Evolutionary conservation across 2,888 invertebrate genomes (phyloP), one percentile per base, ranked within the genome.

Genomic region (Drosophila borealis): DNA sequence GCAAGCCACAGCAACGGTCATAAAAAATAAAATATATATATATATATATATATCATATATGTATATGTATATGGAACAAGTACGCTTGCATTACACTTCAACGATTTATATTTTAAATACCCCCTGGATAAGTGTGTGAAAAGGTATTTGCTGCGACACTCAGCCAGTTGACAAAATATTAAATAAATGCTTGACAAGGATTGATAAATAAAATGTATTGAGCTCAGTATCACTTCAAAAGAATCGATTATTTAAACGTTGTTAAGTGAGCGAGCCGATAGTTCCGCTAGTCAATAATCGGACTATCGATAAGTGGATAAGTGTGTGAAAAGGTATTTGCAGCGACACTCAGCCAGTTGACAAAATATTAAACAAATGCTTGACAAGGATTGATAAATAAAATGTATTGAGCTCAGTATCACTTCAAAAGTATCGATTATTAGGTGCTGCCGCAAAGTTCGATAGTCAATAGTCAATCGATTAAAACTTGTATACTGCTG

Each of bases 31-130:
- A 50, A 51, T 13, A 44, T 75, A 51, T 59, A 44, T 42, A 53
- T 37, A 37, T 2, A 19, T 33, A 14, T 34, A 13, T 19, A 4
- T 17, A 14, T 67, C 50, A 48, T 33, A 13, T 44, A 37, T n/a
- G 36, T 13, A 10, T 14, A 1, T 41, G 17, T 51, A 51, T 13
- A 29, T 14, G 10, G 14, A 44, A 21, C 9, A 50, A 53, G 37
- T 37, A 29, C 53, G 25, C 68, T 55, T 74, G 57, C 72, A 73
- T 70, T 68, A 46, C 76, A 55, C 54, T 69, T 37, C 39, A 49
- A 42, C 41, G 29, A 63, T 75, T 63, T 69, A 54, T 54, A 44
- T 36, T 42, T 55, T 44, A 54, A 64, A 75, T 69, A 79, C 70
- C 64, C 57, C 57, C 33, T 19, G 59, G 19, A 37, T 11, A 50